Conservation (phyloP, 2,888 invertebrate genomes). For the Pollenia labialis region DNA sequence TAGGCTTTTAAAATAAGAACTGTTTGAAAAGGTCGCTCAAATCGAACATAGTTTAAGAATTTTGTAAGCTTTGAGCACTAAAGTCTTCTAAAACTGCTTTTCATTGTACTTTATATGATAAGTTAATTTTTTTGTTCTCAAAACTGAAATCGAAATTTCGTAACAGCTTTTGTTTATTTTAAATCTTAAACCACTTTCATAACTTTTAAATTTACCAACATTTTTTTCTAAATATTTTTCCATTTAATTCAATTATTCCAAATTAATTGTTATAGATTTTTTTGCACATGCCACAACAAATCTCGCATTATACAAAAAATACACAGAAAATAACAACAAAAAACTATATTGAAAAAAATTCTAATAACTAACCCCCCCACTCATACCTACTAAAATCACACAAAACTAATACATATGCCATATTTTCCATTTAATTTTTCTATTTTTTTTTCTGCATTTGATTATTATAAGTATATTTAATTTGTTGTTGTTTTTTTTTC, state of each 20-base stretch:
- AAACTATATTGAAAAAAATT: neutral
- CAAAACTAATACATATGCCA: slow-evolving; percentile 28
- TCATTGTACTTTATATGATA: too few relatives aligned
- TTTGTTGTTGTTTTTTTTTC: slow-evolving; percentile 16
- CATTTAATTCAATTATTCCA: slow-evolving; percentile 63
- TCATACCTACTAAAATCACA: neutral
- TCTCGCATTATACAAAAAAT: slow-evolving; percentile 24
- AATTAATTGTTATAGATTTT: slow-evolving; percentile 64
- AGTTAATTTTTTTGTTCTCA: too few relatives aligned
- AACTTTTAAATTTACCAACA: neutral
- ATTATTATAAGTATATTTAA: slow-evolving; percentile 3
- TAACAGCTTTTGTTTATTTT: too few relatives aligned
- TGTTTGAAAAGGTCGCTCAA: too few relatives aligned
- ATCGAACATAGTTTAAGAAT: too few relatives aligned
- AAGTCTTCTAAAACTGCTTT: too few relatives aligned
- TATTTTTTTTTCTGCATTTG: slow-evolving; percentile 17
- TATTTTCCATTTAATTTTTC: neutral
- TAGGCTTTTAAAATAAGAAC: too few relatives aligned
- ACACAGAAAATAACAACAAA: slow-evolving; percentile 10
- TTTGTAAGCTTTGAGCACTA: too few relatives aligned
- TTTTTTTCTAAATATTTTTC: neutral
- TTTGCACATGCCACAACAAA: slow-evolving; percentile 30
- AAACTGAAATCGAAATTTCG: too few relatives aligned
- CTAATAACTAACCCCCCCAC: slow-evolving; percentile 37
- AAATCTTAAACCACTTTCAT: neutral